Evolutionary conservation across 2,113 vertebrate species (phyloP).

Genomic region (Tetrao urogallus): DNA sequence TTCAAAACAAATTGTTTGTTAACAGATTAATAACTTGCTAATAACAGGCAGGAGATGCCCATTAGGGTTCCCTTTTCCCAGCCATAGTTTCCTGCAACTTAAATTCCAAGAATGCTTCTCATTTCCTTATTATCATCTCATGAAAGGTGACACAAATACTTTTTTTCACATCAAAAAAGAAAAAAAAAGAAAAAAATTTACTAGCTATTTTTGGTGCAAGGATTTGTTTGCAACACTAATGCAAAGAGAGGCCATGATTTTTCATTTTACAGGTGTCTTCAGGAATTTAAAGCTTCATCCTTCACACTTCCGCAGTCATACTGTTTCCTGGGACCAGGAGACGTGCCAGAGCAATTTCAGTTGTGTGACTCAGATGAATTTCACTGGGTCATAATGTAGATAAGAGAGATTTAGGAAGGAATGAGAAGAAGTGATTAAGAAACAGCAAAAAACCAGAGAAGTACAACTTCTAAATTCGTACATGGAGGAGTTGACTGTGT

Average conservation of each 20-base stretch:
- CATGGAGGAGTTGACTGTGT: not conserved
- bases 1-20: not conserved
- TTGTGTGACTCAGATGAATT: not conserved
- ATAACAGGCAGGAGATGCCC: not conserved
- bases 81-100: not conserved
- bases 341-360: not conserved
- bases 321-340: not conserved
- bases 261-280: not conserved
- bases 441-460: not conserved
- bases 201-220: not conserved
- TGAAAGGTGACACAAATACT: not conserved
- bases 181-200: not conserved
- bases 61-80: not conserved
- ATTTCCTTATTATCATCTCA: not conserved
- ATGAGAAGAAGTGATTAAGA: not conserved
- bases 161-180: not conserved
- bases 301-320: not conserved
- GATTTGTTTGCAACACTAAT: not conserved
- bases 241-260: not conserved
- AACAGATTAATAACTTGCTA: not conserved
- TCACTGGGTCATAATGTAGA: not conserved
- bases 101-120: not conserved
- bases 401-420: not conserved
- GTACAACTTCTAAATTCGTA: not conserved
- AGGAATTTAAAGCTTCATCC: not conserved